A percentile compares a stretch with the other conserved stretches of the same genome.
Evolutionary conservation across 2,797 vertebrate species (phyloP).

Genomic region (Anolis apletophallus): DNA sequence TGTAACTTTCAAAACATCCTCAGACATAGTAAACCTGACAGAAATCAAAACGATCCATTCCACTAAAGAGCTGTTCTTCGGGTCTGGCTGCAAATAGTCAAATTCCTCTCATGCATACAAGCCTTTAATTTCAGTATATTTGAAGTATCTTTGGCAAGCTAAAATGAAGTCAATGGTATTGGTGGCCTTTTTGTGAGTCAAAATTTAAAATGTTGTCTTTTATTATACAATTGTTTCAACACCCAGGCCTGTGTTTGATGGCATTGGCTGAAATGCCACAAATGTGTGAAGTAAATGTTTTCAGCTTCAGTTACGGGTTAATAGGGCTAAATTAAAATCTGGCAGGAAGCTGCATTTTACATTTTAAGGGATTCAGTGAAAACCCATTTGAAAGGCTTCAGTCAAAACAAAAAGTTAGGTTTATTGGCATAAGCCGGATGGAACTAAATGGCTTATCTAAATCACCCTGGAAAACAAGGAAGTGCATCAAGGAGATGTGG

Average conservation of each 20-base stretch:
- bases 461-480: constrained; percentile 30
- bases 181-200: background rate
- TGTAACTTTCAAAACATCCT: background rate
- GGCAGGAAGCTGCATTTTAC: background rate
- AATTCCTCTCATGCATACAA: background rate
- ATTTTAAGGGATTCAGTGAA: background rate
- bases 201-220: background rate
- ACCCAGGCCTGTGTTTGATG: background rate
- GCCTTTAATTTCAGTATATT: background rate
- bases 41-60: background rate
- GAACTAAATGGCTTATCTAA: constrained; percentile 11
- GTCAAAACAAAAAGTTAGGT: constrained; percentile 16
- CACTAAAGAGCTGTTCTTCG: background rate
- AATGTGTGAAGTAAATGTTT: background rate
- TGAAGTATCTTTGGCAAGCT: background rate
- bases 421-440: background rate
- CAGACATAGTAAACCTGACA: background rate
- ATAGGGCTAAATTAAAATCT: background rate
- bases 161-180: background rate
- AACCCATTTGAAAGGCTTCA: background rate
- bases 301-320: background rate
- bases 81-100: background rate
- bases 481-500: constrained; percentile 21
- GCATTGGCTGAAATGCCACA: background rate
- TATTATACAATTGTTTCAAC: background rate